Conservation (phyloP, 2,797 vertebrate genomes). For the Dendrocincla tyrannina region DNA sequence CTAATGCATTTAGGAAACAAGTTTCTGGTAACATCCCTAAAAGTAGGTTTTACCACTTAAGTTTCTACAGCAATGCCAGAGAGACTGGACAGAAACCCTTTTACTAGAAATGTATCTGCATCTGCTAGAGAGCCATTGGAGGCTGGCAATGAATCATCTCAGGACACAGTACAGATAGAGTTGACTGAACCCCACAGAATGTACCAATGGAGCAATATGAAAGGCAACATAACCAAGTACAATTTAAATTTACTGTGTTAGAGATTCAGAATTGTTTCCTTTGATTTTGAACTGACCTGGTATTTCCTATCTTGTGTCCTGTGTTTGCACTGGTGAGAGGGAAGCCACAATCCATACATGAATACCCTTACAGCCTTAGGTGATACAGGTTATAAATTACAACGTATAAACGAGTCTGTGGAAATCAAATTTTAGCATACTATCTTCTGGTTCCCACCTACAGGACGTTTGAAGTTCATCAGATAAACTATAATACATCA, state of each 20-base stretch:
- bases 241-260: background rate
- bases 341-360: background rate
- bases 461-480: constrained; percentile 14
- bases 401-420: background rate
- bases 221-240: background rate
- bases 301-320: background rate
- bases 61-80: background rate
- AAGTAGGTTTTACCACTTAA: background rate
- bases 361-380: background rate
- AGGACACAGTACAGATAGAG: background rate
- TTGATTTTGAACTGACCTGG: background rate
- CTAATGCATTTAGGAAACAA: background rate
- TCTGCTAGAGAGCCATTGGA: background rate
- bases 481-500: background rate
- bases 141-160: background rate
- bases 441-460: background rate
- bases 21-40: background rate
- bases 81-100: background rate
- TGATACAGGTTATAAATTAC: background rate
- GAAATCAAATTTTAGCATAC: background rate
- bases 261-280: background rate
- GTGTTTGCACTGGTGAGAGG: background rate
- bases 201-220: background rate
- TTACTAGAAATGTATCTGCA: background rate
- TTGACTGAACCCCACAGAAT: background rate